Evolutionary conservation across 1,140 invertebrate genomes (phyloP).

Genomic region (Mycetomoellerius zeteki): DNA sequence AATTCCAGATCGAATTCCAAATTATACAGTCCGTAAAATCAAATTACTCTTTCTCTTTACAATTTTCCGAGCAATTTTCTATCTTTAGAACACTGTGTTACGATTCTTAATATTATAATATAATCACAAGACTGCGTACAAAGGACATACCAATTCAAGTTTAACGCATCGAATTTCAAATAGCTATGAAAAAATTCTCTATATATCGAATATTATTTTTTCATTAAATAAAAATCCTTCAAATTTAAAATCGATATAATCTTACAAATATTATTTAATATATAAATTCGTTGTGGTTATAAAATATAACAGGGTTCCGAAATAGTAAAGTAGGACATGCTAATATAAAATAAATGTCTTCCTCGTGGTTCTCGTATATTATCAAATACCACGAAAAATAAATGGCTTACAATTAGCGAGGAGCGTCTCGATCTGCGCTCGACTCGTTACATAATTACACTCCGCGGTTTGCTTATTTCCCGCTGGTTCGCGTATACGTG

Average conservation of each 20-base stretch:
- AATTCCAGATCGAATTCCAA: constrained; percentile 20
- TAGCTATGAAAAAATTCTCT: too few relatives aligned
- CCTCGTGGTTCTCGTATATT: constrained; percentile 3
- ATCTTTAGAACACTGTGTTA: background rate
- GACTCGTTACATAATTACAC: constrained; percentile 44
- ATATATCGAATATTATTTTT: too few relatives aligned
- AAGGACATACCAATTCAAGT: too few relatives aligned
- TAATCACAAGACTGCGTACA: background rate
- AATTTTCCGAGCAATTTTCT: constrained; percentile 19
- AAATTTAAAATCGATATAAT: background rate
- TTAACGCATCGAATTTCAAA: too few relatives aligned
- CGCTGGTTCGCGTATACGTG: background rate
- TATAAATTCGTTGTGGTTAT: background rate
- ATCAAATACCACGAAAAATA: constrained; percentile 33
- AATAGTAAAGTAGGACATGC: background rate
- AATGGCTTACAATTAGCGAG: constrained; percentile 8
- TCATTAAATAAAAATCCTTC: background rate
- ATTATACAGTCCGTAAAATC: constrained; percentile 37
- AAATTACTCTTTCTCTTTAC: background rate
- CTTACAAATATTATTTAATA: constrained; percentile 9
- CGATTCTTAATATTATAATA: background rate
- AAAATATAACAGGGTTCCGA: background rate
- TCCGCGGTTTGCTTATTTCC: constrained; percentile 22
- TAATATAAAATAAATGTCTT: background rate
- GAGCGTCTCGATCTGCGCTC: background rate